phyloP scores from a whole-genome alignment of 1,140 invertebrate genomes.

The Pissodes strobi region DNA sequence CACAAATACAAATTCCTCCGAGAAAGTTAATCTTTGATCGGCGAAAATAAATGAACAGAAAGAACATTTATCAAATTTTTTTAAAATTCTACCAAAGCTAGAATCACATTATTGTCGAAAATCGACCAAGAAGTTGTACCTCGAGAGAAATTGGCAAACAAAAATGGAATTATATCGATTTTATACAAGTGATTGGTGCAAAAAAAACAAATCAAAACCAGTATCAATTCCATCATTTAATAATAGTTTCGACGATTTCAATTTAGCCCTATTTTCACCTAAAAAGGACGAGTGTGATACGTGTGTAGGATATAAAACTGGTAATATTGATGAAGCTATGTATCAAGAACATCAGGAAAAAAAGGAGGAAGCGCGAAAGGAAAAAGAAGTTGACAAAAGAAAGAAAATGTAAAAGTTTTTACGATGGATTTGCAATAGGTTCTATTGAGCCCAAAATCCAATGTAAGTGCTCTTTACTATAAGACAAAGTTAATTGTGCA shows the following conservation, averaged over 20 bases:
- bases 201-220: slow-evolving; percentile 19
- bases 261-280: slow-evolving; percentile 27
- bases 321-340: slow-evolving; percentile 15
- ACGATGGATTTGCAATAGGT: slow-evolving; percentile 32
- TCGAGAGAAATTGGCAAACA: slow-evolving; percentile 42
- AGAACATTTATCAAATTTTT: slow-evolving; percentile 26
- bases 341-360: slow-evolving; percentile 9
- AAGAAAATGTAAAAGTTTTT: slow-evolving; percentile 10
- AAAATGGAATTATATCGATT: slow-evolving; percentile 43
- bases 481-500: slow-evolving; percentile 30
- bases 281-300: slow-evolving; percentile 34
- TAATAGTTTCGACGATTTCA: slow-evolving; percentile 26
- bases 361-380: slow-evolving; percentile 24
- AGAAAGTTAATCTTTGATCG: not conserved
- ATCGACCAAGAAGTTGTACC: slow-evolving; percentile 42
- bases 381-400: slow-evolving; percentile 22
- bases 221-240: slow-evolving; percentile 4
- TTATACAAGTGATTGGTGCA: slow-evolving; percentile 38
- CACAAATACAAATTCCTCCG: too few relatives aligned
- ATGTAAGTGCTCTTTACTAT: slow-evolving; percentile 25
- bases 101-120: too few relatives aligned
- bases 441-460: slow-evolving; percentile 18
- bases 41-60: slow-evolving; percentile 1
- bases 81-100: slow-evolving; percentile 41
- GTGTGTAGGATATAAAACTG: slow-evolving; percentile 17